These are phyloP conservation scores for Meteorus sp. DNA, from an alignment of 1,140 invertebrate genomes.

Conservation along the genomic window DNA sequence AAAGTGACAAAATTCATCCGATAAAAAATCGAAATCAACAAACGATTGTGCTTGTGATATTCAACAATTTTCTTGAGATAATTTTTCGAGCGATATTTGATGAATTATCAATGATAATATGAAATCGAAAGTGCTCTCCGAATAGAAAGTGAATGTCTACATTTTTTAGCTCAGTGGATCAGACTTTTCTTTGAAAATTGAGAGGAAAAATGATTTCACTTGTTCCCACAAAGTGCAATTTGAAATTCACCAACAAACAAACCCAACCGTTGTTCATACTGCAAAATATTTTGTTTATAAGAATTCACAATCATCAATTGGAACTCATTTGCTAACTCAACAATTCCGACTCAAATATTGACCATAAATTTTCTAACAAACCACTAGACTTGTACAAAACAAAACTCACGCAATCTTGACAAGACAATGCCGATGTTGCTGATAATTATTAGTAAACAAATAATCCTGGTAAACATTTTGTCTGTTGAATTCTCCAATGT, in stretches of 20 bases:
- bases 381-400: not conserved
- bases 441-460: slow-evolving; percentile 32
- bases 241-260: no score
- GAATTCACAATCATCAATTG: no score
- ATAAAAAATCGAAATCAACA: slow-evolving; percentile 50
- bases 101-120: no score
- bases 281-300: no score
- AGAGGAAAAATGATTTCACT: no score
- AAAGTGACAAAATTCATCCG: slow-evolving; percentile 47
- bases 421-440: slow-evolving; percentile 21
- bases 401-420: slow-evolving; percentile 39
- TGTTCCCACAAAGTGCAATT: no score
- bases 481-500: not conserved
- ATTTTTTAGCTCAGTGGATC: not conserved
- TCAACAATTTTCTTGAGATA: no score
- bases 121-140: slow-evolving; percentile 47
- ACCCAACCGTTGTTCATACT: no score
- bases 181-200: slow-evolving; percentile 19
- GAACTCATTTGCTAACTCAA: slow-evolving; percentile 2
- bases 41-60: no score
- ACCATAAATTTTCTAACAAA: slow-evolving; percentile 1
- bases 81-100: no score
- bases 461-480: slow-evolving; percentile 23
- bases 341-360: slow-evolving; percentile 9
- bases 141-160: slow-evolving; percentile 46